Percentiles rank a stretch among this genome's conserved stretches.
Conservation (phyloP, 2,797 vertebrate species). For the Sternotherus odoratus region DNA sequence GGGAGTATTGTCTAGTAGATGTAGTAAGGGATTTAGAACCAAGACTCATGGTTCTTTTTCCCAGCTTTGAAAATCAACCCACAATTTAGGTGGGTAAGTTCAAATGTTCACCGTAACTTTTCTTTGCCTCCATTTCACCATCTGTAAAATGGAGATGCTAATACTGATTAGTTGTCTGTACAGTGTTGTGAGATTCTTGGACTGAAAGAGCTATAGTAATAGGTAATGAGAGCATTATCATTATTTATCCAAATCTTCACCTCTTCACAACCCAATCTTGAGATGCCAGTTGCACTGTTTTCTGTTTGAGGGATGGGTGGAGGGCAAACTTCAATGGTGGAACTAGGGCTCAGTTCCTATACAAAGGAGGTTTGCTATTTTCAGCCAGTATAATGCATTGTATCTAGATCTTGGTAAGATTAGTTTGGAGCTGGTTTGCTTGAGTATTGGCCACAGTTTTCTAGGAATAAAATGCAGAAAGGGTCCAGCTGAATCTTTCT, state of each 20-base stretch:
- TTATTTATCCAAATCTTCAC: background rate
- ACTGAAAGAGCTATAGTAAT: conserved; percentile 37
- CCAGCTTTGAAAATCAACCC: conserved; percentile 39
- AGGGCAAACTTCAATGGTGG: background rate
- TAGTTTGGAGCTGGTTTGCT: background rate
- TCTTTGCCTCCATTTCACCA: conserved; percentile 49
- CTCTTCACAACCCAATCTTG: background rate
- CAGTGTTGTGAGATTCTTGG: conserved; percentile 44
- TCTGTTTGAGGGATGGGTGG: conserved; percentile 17
- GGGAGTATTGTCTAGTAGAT: accelerated
- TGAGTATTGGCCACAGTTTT: background rate
- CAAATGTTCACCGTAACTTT: conserved; percentile 38
- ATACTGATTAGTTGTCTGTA: conserved; percentile 44
- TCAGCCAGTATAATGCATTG: background rate
- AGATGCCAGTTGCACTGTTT: background rate
- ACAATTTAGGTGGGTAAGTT: conserved; percentile 56
- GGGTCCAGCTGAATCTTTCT: background rate
- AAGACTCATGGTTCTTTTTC: background rate
- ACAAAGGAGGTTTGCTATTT: accelerated
- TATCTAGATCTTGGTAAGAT: background rate
- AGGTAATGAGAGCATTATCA: background rate
- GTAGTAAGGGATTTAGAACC: background rate
- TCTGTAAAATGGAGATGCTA: conserved; percentile 61
- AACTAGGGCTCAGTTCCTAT: background rate
- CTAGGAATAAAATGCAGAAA: background rate